Conservation (phyloP, 2,888 invertebrate species). For the Ochropleura leucogaster region DNA sequence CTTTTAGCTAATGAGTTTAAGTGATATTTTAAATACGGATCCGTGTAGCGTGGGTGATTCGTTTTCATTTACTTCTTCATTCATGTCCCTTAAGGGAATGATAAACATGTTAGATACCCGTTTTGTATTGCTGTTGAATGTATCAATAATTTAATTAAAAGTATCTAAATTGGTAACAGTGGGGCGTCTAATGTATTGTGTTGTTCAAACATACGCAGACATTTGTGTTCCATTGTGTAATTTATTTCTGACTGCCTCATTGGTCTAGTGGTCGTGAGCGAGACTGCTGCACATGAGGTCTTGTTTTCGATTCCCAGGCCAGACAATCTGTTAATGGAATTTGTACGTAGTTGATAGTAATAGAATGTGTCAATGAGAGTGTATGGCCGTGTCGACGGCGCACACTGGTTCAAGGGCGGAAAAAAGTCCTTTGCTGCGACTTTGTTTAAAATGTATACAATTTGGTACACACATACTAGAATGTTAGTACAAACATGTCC, state of each 20-base stretch:
- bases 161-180: not conserved
- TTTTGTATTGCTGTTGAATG: constrained; percentile 5
- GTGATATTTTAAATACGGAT: constrained; percentile 56
- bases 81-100: constrained; percentile 13
- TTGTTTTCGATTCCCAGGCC: too few species aligned
- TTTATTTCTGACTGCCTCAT: not conserved
- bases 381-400: too few species aligned
- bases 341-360: too few species aligned
- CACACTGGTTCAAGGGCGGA: too few species aligned
- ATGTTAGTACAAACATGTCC: too few species aligned
- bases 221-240: not conserved
- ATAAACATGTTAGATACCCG: not conserved
- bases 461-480: too few species aligned
- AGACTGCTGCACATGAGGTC: not conserved
- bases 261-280: not conserved
- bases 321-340: too few species aligned
- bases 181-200: not conserved
- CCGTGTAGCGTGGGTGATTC: constrained; percentile 34
- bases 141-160: constrained; percentile 3
- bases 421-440: too few species aligned
- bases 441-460: too few species aligned
- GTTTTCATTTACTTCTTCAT: constrained; percentile 52
- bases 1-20: constrained; percentile 61
- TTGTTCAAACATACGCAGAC: not conserved
- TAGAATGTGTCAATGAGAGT: too few species aligned